Evolutionary conservation across 2,113 vertebrate genomes (phyloP), one percentile per base, ranked within the genome.

Genomic region (Anas platyrhynchos): DNA sequence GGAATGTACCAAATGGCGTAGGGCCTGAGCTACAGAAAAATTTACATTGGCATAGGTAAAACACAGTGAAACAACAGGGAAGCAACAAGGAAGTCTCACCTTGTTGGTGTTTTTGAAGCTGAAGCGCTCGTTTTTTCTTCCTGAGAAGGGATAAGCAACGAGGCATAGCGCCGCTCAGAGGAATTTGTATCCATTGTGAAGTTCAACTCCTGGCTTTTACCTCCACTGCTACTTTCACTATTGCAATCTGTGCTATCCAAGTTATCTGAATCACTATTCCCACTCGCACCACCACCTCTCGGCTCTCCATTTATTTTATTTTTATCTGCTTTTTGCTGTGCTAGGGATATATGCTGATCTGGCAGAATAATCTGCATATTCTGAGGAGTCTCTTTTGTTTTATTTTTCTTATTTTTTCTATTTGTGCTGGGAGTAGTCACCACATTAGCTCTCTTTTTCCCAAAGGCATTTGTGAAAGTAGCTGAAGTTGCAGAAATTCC

Each of bases 321-420:
- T 98, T 99, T 99, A 98, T 99, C 99, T 89, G 99, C 98, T 96
- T 99, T 99, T 97, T 99, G 99, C 97, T 99, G 99, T 50, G 99
- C 99, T 97, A 99, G 97, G 81, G 98, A 99, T 98, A 99, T 98
- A 98, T 99, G 99, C 56, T 99, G 98, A 97, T 99, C 99, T 86
- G 99, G 99, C 94, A 99, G 97, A 96, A 99, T 99, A 96, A 99
- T 99, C 86, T 99, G 99, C 96, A 99, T 98, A 44, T 98, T 99
- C 73, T 99, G 98, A 86, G 98, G 98, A 85, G 97, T 98, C 92
- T 99, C 99, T 98, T 99, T 99, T 13, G 99, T 99, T 98, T 99
- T 99, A 87, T 99, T 99, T 98, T 99, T 99, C 98, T 99, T 99
- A 96, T 98, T 99, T 98, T 99, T 99, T 79, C 99, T 98, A n/a